Evolutionary conservation across 2,888 invertebrate genomes (phyloP), one percentile per base, ranked within the genome.

Genomic region (Spilarctia lutea): DNA sequence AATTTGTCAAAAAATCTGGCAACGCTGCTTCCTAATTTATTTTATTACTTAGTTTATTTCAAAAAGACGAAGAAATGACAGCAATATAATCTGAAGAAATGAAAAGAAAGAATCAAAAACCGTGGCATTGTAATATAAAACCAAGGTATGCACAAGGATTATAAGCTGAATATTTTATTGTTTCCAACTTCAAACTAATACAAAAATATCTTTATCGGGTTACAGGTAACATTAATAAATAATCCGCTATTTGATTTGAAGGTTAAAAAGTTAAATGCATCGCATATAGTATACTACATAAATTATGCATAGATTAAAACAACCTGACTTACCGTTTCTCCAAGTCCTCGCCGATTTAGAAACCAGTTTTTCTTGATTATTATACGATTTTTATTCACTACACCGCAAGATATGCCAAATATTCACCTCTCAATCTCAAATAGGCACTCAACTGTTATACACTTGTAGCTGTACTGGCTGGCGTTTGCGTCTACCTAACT

Each of bases 331-430:
- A 71, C 71, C 42, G 63, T 42, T 10, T 33, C 48, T 42, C 33
- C 20, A 56, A 56, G 27, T 60, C 45, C 63, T 71, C 42, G 42
- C 30, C 39, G 27, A 42, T 30, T 71, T 20, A 10, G 10, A 42
- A 71, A 63, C 42, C 63, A 63, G 60, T 71, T 60, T 63, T 42
- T 63, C 39, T 42, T 71, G 60, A 27, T n/a, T 52, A 35, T 24
- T 68, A 68, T 68, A 30, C 16, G 33, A 48, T 24, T 35, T 56
- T 56, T 42, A 42, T 63, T 71, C 30, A 63, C 71, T 63, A 71
- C 39, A 60, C 70, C 11, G 20, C 30, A 42, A 35, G 39, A 70
- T 11, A 60, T 56, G 39, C 69, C 39, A 27, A 35, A 60, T 16
- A 27, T 35, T 70, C 10, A 56, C n/a, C 56, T 24, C 52, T 52